Evolutionary conservation across 2,888 invertebrate species (phyloP).

Genomic region (Tipula confusa): DNA sequence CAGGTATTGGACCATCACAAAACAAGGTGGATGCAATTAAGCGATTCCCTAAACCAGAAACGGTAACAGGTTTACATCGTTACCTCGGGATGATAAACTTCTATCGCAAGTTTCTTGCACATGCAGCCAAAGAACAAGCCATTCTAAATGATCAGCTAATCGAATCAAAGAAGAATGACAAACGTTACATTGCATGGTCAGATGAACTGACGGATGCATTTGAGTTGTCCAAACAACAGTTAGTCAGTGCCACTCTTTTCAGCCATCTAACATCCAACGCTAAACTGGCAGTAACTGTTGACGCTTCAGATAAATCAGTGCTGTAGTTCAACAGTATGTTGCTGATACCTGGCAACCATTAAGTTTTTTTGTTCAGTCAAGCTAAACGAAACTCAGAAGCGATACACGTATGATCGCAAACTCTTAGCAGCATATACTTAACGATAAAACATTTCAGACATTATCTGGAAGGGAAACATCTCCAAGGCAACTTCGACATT

Average conservation of each 20-base stretch:
- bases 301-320: conserved; percentile 45
- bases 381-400: conserved; percentile 40
- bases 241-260: background rate
- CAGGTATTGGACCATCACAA: no score
- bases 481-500: conserved; percentile 41
- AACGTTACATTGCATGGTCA: no score
- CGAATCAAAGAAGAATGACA: no score
- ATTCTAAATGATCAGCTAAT: no score
- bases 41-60: no score
- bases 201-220: background rate
- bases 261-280: background rate
- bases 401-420: conserved; percentile 46
- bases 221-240: background rate
- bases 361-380: conserved; percentile 43
- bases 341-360: conserved; percentile 41
- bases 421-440: conserved; percentile 43
- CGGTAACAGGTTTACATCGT: background rate
- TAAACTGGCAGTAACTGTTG: background rate
- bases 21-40: no score
- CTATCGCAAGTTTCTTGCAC: no score
- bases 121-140: no score
- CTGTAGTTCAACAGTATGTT: conserved; percentile 42
- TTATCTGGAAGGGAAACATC: conserved; percentile 43
- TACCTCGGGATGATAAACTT: no score
- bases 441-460: conserved; percentile 43